Percentiles rank a stretch among this genome's conserved stretches.
Evolutionary conservation across 2,888 invertebrate genomes (phyloP).

Genomic region (Polymixis lichenea): DNA sequence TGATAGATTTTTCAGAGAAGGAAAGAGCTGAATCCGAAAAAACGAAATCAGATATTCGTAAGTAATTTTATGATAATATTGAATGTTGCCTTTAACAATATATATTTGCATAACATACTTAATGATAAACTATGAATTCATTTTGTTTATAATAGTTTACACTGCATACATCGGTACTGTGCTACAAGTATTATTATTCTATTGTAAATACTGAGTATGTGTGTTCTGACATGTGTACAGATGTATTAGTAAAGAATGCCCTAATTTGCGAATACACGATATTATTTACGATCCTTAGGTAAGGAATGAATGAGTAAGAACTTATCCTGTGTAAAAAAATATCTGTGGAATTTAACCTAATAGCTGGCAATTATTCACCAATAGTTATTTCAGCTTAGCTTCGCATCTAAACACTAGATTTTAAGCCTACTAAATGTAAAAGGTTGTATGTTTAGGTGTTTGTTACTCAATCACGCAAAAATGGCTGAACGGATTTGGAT

Average conservation of each 20-base stretch:
- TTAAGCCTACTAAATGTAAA: too few relatives aligned
- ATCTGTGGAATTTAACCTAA: background rate
- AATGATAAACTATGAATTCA: background rate
- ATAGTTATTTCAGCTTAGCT: background rate
- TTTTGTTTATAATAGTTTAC: background rate
- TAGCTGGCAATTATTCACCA: background rate
- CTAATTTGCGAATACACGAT: background rate
- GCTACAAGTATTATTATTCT: background rate
- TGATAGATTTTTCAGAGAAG: constrained; percentile 85
- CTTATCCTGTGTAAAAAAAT: background rate
- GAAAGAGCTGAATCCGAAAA: constrained; percentile 75
- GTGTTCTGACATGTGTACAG: background rate
- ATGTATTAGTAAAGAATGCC: background rate
- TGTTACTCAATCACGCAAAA: too few relatives aligned
- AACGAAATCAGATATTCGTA: constrained; percentile 70
- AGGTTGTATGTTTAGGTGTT: too few relatives aligned
- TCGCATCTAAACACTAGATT: background rate
- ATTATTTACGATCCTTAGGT: background rate
- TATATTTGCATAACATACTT: too few relatives aligned
- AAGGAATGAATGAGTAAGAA: background rate
- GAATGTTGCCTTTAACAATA: background rate
- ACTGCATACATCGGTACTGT: background rate
- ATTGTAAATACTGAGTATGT: background rate
- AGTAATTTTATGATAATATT: constrained; percentile 51
- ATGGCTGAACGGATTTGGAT: too few relatives aligned